These are phyloP conservation scores for Abrostola triplasia DNA, from an alignment of 2,888 invertebrate genomes.

Conservation along the genomic window DNA sequence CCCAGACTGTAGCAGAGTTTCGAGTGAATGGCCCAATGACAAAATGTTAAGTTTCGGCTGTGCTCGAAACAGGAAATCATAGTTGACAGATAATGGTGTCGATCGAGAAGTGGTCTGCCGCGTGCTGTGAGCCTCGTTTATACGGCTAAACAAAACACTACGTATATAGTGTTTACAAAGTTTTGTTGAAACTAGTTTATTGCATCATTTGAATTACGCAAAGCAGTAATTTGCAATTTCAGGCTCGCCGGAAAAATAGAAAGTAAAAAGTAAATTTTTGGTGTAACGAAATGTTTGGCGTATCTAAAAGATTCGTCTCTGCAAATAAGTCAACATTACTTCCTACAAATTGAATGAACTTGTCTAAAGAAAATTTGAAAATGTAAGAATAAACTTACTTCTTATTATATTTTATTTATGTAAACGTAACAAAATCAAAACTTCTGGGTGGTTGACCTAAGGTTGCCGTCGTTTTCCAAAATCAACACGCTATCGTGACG, in stretches of 20 bases:
- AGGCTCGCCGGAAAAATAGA: constrained; percentile 19
- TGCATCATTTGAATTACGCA: background rate
- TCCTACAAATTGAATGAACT: constrained; percentile 19
- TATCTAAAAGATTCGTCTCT: constrained; percentile 31
- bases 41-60: constrained; percentile 34
- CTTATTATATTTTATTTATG: constrained; percentile 33
- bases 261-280: constrained; percentile 35
- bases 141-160: background rate
- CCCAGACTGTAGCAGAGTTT: constrained; percentile 48
- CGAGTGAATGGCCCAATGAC: constrained; percentile 55
- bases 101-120: constrained; percentile 40
- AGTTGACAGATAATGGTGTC: constrained; percentile 66
- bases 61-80: constrained; percentile 60
- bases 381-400: constrained; percentile 22
- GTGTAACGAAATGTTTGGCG: constrained; percentile 21
- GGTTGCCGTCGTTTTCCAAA: constrained; percentile 64
- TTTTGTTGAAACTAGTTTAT: background rate
- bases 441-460: constrained; percentile 64
- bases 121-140: constrained; percentile 19
- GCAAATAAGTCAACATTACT: constrained; percentile 31
- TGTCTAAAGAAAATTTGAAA: constrained; percentile 10
- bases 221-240: background rate
- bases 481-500: constrained; percentile 74
- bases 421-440: constrained; percentile 39
- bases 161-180: background rate